These are phyloP conservation scores for Oryzias curvinotus DNA, from an alignment of 2,113 vertebrate species.

Conservation along the genomic window DNA sequence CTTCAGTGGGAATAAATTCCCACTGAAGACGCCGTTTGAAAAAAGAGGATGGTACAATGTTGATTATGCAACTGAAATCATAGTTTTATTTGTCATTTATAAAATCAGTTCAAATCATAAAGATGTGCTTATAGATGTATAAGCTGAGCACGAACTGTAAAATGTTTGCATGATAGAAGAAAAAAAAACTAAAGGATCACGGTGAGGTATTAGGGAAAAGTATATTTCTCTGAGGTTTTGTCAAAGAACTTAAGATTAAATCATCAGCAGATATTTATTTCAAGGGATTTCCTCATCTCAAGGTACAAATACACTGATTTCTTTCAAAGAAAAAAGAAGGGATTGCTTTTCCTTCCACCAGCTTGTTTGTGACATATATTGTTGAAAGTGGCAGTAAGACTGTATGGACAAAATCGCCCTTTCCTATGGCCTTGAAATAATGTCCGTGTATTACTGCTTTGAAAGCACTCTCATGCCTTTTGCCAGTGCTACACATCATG, in stretches of 20 bases:
- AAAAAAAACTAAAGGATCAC: neutral
- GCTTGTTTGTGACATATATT: neutral
- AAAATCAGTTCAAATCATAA: too few species aligned
- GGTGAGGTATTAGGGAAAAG: neutral
- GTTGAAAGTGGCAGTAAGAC: neutral
- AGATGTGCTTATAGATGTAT: too few species aligned
- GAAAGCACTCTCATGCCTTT: conserved; percentile 37
- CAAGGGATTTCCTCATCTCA: conserved; percentile 5
- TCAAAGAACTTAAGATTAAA: neutral
- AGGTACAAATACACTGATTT: conserved; percentile 21
- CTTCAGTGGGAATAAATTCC: neutral
- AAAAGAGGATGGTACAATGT: too few species aligned
- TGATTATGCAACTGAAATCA: too few species aligned
- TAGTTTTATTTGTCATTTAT: too few species aligned
- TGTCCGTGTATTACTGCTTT: conserved; percentile 24
- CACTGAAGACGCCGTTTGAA: too few species aligned
- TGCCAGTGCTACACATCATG: conserved; percentile 19
- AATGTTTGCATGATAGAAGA: conserved; percentile 40
- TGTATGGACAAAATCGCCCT: neutral
- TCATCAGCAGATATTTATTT: conserved; percentile 31
- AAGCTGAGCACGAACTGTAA: neutral
- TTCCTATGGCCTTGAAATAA: conserved; percentile 24
- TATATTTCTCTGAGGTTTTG: neutral
- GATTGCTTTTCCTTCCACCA: conserved; percentile 8
- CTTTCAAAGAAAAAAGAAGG: conserved; percentile 7